Conservation (phyloP, 2,113 vertebrate species). For the Scolopax mira region DNA sequence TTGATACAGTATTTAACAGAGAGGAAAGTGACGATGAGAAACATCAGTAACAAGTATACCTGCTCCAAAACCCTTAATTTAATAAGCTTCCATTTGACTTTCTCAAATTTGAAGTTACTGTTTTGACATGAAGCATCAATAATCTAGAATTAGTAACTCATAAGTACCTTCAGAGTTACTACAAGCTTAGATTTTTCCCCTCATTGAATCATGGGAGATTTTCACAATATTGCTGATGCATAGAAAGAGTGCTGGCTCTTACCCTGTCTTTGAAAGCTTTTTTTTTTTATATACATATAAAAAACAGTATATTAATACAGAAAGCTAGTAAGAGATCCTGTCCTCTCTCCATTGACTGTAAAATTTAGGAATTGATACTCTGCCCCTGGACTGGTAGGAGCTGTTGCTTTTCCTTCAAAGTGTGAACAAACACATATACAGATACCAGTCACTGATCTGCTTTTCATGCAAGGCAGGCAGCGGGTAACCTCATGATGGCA, state of each 20-base stretch:
- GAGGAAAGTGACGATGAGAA: not conserved
- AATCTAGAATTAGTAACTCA: not conserved
- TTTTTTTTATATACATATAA: not conserved
- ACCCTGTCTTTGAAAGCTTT: not conserved
- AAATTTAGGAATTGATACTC: not conserved
- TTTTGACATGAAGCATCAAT: not conserved
- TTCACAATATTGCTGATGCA: not conserved
- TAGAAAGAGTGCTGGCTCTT: not conserved
- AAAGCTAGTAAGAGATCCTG: not conserved
- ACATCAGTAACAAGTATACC: not conserved
- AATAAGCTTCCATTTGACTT: not conserved
- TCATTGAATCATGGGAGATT: not conserved
- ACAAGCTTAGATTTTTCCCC: not conserved
- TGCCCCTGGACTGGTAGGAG: not conserved
- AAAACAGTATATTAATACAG: not conserved
- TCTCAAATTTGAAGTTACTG: not conserved
- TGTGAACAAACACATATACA: rapidly evolving
- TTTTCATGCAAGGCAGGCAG: not conserved
- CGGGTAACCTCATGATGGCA: not conserved
- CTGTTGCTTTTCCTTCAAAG: not conserved
- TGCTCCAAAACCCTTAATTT: not conserved
- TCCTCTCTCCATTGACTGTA: not conserved
- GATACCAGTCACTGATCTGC: not conserved
- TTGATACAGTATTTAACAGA: slow-evolving; percentile 49
- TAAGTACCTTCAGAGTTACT: not conserved